These are phyloP conservation scores for Oplegnathus fasciatus DNA, from an alignment of 2,113 vertebrate genomes.

Conservation along the genomic window DNA sequence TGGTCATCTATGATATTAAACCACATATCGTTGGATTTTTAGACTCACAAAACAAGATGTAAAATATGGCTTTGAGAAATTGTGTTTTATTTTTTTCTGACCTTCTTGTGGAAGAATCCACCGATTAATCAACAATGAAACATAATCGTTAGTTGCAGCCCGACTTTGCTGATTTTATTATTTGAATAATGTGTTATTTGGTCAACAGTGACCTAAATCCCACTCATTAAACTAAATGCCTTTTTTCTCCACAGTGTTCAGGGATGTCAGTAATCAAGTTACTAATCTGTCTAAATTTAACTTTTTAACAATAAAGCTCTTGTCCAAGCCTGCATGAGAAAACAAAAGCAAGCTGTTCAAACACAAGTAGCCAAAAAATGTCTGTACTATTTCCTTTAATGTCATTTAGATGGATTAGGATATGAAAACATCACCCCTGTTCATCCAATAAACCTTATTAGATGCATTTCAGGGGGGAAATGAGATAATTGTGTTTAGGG, in stretches of 20 bases:
- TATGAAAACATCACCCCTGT: neutral
- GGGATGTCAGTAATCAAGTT: neutral
- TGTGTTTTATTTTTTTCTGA: neutral
- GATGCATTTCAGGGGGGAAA: constrained; percentile 15
- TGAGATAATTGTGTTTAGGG: constrained; percentile 34
- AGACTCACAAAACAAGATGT: neutral
- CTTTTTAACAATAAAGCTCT: constrained; percentile 3
- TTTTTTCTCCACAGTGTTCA: neutral
- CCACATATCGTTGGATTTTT: neutral
- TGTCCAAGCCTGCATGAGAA: neutral
- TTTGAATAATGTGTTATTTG: neutral
- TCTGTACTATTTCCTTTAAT: constrained; percentile 15
- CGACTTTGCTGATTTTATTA: neutral
- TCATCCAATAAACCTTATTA: neutral
- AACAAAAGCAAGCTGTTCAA: constrained; percentile 30
- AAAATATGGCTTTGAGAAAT: neutral
- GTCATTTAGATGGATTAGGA: neutral
- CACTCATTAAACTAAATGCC: neutral
- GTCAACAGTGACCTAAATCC: neutral
- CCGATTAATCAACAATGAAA: neutral
- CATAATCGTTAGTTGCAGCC: neutral
- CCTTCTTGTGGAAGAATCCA: neutral
- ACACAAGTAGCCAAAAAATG: constrained; percentile 9
- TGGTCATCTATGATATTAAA: neutral
- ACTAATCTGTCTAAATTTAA: neutral